These are phyloP conservation scores for Scolopax mira DNA, from an alignment of 2,113 vertebrate genomes.

Conservation along the genomic window DNA sequence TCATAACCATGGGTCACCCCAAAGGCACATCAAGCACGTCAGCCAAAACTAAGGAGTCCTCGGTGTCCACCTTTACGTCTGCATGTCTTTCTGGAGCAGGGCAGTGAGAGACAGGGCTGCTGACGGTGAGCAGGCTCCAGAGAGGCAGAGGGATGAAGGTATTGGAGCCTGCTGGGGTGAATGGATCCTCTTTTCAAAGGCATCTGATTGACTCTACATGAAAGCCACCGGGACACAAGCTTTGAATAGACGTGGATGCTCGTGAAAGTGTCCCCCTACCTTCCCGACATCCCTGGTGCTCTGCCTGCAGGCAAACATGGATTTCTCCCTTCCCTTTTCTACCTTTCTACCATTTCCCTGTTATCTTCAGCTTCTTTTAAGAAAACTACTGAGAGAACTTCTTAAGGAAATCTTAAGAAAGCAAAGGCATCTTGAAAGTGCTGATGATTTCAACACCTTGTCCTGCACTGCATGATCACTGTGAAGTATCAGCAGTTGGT, in stretches of 20 bases:
- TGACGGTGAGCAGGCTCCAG: not conserved
- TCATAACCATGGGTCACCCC: not conserved
- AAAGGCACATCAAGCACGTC: not conserved
- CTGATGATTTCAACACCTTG: not conserved
- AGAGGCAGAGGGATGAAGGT: not conserved
- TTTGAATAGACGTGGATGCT: not conserved
- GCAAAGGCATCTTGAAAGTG: not conserved
- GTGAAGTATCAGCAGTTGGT: not conserved
- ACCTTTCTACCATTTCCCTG: not conserved
- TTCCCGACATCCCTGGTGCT: not conserved
- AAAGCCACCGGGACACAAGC: not conserved
- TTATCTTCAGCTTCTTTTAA: not conserved
- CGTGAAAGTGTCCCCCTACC: not conserved
- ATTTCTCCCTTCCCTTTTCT: not conserved
- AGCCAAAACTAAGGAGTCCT: not conserved
- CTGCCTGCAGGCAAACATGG: not conserved
- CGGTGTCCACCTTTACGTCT: fast-evolving
- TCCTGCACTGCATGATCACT: not conserved
- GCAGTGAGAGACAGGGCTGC: not conserved
- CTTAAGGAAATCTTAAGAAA: not conserved
- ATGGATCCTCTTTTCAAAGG: not conserved
- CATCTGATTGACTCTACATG: fast-evolving
- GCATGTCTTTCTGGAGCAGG: not conserved
- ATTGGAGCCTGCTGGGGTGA: not conserved
- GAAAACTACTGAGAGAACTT: not conserved